Evolutionary conservation across 1,140 invertebrate species (phyloP).

Genomic region (Ostrea denselamellosa): DNA sequence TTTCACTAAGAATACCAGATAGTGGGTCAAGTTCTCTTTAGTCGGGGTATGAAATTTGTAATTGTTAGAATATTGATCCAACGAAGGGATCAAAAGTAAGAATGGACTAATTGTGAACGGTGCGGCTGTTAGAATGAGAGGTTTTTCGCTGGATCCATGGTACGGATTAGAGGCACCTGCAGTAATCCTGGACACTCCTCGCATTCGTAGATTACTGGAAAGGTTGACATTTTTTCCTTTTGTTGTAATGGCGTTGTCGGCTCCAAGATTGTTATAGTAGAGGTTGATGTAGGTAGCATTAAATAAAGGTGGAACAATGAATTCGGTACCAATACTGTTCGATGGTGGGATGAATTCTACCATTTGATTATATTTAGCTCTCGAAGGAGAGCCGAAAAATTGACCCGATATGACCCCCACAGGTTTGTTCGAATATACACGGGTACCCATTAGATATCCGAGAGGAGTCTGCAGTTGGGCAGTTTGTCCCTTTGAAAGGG

Average conservation of each 20-base stretch:
- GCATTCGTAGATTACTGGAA: neutral
- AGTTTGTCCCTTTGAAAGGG: neutral
- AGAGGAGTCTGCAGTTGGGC: neutral
- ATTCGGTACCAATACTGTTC: neutral
- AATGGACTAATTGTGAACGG: neutral
- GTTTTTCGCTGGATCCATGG: neutral
- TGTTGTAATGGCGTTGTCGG: neutral
- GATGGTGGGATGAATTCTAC: conserved; percentile 26
- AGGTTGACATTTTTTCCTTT: neutral
- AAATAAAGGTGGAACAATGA: conserved; percentile 23
- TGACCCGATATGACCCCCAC: conserved; percentile 11
- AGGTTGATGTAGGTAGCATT: conserved; percentile 22
- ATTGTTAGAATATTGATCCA: conserved; percentile 27
- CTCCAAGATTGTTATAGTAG: neutral
- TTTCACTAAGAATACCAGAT: neutral
- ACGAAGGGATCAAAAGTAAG: neutral
- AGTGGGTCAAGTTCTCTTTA: neutral
- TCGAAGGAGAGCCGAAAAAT: conserved; percentile 5
- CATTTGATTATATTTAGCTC: conserved; percentile 31
- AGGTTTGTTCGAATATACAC: neutral
- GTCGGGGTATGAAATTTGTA: conserved; percentile 17
- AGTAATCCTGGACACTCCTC: neutral
- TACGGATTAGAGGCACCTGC: conserved; percentile 3
- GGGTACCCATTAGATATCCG: neutral
- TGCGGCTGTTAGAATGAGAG: neutral